Percentiles rank a stretch among this genome's conserved stretches.
phyloP scores from a whole-genome alignment of 1,140 invertebrate species.

The Holotrichia oblita region DNA sequence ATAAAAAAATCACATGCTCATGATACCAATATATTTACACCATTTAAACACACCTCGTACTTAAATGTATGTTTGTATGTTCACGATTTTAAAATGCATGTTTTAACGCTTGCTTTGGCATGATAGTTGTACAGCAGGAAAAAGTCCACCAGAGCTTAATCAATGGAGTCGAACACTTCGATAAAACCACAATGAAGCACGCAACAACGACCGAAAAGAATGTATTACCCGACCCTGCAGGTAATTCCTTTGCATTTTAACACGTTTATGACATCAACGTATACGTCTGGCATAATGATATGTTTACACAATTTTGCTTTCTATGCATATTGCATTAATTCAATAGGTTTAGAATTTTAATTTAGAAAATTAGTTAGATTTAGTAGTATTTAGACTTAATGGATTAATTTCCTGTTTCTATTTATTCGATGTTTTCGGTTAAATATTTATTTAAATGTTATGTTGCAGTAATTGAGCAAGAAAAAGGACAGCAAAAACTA shows the following conservation, averaged over 20 bases:
- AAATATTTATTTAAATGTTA: neutral
- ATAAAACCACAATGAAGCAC: slow-evolving; percentile 78
- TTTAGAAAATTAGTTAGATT: too few relatives aligned
- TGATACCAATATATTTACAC: too few relatives aligned
- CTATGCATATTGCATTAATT: neutral
- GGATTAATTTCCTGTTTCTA: neutral
- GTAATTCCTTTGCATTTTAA: slow-evolving; percentile 58
- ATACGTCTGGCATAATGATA: slow-evolving; percentile 36
- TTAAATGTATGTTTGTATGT: neutral
- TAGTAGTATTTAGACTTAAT: neutral
- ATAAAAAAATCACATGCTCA: too few relatives aligned
- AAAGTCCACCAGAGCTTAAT: slow-evolving; percentile 74
- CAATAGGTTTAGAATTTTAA: neutral
- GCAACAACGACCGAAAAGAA: slow-evolving; percentile 80
- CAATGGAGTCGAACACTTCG: slow-evolving; percentile 76
- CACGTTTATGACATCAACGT: neutral
- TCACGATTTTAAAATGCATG: slow-evolving; percentile 42
- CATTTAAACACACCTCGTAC: too few relatives aligned
- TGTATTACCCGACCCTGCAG: slow-evolving; percentile 77
- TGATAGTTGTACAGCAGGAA: slow-evolving; percentile 68
- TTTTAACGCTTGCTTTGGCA: slow-evolving; percentile 50
- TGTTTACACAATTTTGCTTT: slow-evolving; percentile 1
- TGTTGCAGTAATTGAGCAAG: slow-evolving; percentile 80
- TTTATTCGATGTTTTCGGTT: neutral
- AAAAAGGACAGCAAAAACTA: slow-evolving; percentile 86